These are phyloP conservation scores for Zapus hudsonius DNA, from an alignment of 2,113 vertebrate species.

Conservation along the genomic window DNA sequence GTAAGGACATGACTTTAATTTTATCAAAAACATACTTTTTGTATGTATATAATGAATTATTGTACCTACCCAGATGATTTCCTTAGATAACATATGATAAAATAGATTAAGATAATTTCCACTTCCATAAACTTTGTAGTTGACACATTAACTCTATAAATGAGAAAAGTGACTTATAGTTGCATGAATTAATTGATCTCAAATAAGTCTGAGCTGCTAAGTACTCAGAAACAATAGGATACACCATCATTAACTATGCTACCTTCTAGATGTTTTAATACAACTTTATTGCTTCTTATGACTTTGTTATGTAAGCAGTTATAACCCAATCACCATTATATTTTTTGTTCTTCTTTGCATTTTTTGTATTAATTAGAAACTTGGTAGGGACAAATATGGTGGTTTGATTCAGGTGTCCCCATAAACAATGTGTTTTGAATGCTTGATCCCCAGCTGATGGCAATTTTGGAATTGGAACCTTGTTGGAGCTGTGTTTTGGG, in stretches of 20 bases:
- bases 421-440: too few species aligned
- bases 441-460: too few species aligned
- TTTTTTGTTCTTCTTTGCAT: background rate
- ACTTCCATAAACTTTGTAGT: background rate
- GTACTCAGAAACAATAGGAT: background rate
- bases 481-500: too few species aligned
- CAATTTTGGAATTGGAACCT: too few species aligned
- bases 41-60: conserved; percentile 52
- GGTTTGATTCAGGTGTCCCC: too few species aligned
- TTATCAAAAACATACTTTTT: conserved; percentile 54
- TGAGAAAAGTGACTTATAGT: background rate
- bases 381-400: too few species aligned
- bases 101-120: conserved; percentile 26
- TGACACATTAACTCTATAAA: background rate
- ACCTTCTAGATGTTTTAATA: background rate
- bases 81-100: conserved; percentile 3
- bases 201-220: background rate
- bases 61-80: conserved; percentile 22
- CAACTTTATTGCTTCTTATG: background rate
- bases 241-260: background rate
- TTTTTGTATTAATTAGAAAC: background rate
- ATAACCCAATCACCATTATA: background rate
- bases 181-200: background rate
- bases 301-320: background rate
- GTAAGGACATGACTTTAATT: conserved; percentile 46